These are phyloP conservation scores for Helleia helle DNA, from an alignment of 2,888 invertebrate species.

Conservation along the genomic window DNA sequence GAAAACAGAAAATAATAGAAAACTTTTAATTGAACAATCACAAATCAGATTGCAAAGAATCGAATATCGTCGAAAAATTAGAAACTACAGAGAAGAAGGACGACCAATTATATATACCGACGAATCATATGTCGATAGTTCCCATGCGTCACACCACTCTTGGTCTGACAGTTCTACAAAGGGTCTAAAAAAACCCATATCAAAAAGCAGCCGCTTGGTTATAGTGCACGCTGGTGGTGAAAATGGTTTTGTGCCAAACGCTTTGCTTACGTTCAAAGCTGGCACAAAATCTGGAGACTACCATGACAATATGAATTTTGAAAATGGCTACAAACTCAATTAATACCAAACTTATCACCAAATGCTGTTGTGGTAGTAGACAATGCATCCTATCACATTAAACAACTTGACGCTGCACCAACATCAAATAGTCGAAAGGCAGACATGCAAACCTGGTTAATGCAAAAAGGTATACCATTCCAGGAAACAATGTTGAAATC, in stretches of 20 bases:
- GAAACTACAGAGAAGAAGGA: slow-evolving; percentile 20
- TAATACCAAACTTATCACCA: slow-evolving; percentile 17
- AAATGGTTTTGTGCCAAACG: slow-evolving; percentile 22
- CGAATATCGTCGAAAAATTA: slow-evolving; percentile 9
- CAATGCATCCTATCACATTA: slow-evolving; percentile 24
- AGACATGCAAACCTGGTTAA: slow-evolving; percentile 22
- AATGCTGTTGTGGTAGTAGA: slow-evolving; percentile 22
- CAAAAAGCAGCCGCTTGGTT: background rate
- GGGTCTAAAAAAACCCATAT: background rate
- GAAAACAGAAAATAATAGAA: slow-evolving; percentile 21
- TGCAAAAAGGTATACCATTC: background rate
- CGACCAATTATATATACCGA: slow-evolving; percentile 22
- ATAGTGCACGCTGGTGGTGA: slow-evolving; percentile 22
- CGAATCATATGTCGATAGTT: no score
- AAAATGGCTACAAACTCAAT: slow-evolving; percentile 25
- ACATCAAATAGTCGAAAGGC: slow-evolving; percentile 19
- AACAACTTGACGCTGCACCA: slow-evolving; percentile 17
- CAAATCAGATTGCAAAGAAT: slow-evolving; percentile 16
- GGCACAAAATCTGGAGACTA: slow-evolving; percentile 21
- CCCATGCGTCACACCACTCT: background rate
- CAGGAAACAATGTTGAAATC: slow-evolving; percentile 14
- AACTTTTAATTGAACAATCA: slow-evolving; percentile 19
- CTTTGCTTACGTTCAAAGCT: slow-evolving; percentile 17
- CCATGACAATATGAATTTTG: slow-evolving; percentile 25
- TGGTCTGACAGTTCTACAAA: background rate